phyloP scores from a whole-genome alignment of 1,140 invertebrate species.

The Cardiocondyla obscurior region DNA sequence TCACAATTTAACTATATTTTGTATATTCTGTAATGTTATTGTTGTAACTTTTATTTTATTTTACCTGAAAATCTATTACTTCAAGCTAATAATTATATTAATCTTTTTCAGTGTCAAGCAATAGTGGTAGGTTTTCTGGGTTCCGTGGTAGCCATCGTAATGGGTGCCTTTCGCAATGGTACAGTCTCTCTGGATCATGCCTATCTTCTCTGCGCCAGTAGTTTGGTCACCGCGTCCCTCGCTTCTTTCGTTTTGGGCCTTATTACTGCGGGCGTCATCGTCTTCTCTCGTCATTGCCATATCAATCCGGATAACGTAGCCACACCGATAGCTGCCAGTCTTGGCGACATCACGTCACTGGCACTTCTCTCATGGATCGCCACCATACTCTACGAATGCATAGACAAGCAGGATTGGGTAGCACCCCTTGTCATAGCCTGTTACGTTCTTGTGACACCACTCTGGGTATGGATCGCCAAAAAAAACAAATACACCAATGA shows the following conservation, averaged over 20 bases:
- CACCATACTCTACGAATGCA: conserved; percentile 85
- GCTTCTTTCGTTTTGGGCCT: conserved; percentile 88
- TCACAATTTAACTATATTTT: no score
- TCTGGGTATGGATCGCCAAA: conserved; percentile 89
- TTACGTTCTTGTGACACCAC: conserved; percentile 87
- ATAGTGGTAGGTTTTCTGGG: conserved; percentile 94
- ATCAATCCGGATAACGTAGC: conserved; percentile 96
- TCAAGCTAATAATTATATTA: neutral
- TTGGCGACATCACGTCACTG: conserved; percentile 93
- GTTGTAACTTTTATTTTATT: no score
- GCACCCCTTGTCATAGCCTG: conserved; percentile 87
- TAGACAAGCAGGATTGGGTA: conserved; percentile 87
- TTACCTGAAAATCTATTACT: neutral
- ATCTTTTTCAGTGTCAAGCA: conserved; percentile 88
- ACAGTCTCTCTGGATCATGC: conserved; percentile 90
- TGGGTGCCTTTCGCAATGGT: conserved; percentile 90
- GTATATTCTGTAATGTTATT: no score
- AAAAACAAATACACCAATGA: conserved; percentile 87
- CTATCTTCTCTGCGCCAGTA: conserved; percentile 91
- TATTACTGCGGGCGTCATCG: conserved; percentile 89
- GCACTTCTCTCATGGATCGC: conserved; percentile 89
- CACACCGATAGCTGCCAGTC: conserved; percentile 94
- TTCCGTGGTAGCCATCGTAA: conserved; percentile 91
- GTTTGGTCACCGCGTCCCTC: conserved; percentile 92
- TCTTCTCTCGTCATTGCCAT: conserved; percentile 87